Evolutionary conservation across 2,888 invertebrate genomes (phyloP), one percentile per base, ranked within the genome.

Genomic region (Cremastinae sp.): DNA sequence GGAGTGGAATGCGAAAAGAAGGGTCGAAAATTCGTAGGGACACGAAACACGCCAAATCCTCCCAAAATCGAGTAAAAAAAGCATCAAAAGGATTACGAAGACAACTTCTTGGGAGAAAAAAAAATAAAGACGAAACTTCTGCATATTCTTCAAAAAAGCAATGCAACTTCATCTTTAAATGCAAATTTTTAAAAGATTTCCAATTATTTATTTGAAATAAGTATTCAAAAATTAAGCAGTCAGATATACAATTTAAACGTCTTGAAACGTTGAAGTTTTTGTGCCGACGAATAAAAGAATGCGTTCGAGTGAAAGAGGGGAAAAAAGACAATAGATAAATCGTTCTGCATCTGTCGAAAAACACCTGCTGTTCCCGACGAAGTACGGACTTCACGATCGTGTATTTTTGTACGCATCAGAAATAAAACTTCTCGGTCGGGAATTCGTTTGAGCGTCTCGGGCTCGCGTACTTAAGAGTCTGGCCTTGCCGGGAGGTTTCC

Each of bases 11-110:
- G 75, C 68, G 28, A 2, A n/a, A n/a, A 68, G 79, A 79, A 79
- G 75, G 79, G 76, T 69, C 61, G 79, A 82, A 82, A 81, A 81
- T 79, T 79, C 56, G 58, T 70, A 71, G 71, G 51, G 69, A 75
- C 77, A 53, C 55, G 55, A 51, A 53, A 73, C 66, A 66, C 49
- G 28, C 49, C 55, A 62, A 35, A 12, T 41, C 45, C 61, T 14
- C 43, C 35, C 45, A 9, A 45, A 49, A 51, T 41, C 18, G 58
- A 43, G 53, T 16, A 12, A 45, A 12, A 12, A 37, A 41, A n/a
- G 12, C 5, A 28, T 37, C 9, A 59, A 53, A 5, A 28, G 28
- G 28, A 28, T 28, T 28, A 28, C 28, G 28, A 28, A 28, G 5
- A 28, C 2, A 28, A n/a, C n/a, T 28, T 28, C 28, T 28, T 5